A percentile compares a stretch with the other conserved stretches of the same genome.
Evolutionary conservation across 1,140 invertebrate species (phyloP).

Genomic region (Thaumetopoea pityocampa): DNA sequence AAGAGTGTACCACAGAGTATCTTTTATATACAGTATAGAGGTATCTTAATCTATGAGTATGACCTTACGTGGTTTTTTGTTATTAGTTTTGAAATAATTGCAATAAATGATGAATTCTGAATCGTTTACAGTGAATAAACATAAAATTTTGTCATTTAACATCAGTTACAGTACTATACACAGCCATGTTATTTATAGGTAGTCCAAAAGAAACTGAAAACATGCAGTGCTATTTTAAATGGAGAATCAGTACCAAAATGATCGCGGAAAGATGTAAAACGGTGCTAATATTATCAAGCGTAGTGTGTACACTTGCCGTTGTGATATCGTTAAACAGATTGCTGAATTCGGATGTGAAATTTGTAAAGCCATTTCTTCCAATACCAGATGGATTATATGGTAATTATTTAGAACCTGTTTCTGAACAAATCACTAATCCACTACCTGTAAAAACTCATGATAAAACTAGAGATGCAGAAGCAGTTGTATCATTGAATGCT

Average conservation of each 20-base stretch:
- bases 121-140: slow-evolving; percentile 31
- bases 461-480: slow-evolving; percentile 80
- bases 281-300: slow-evolving; percentile 58
- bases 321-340: slow-evolving; percentile 60
- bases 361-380: slow-evolving; percentile 59
- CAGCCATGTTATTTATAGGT: slow-evolving; percentile 60
- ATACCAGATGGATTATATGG: slow-evolving; percentile 62
- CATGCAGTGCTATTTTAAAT: slow-evolving; percentile 45
- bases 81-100: slow-evolving; percentile 56
- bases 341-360: slow-evolving; percentile 52
- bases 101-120: slow-evolving; percentile 58
- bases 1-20: too few relatives aligned
- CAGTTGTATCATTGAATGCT: slow-evolving; percentile 87
- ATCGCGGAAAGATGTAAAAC: slow-evolving; percentile 60
- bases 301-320: slow-evolving; percentile 57
- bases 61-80: slow-evolving; percentile 62
- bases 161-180: slow-evolving; percentile 24
- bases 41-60: slow-evolving; percentile 25
- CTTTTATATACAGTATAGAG: too few relatives aligned
- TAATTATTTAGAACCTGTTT: slow-evolving; percentile 50
- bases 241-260: slow-evolving; percentile 48
- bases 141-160: slow-evolving; percentile 37
- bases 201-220: slow-evolving; percentile 36
- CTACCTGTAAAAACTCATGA: slow-evolving; percentile 30
- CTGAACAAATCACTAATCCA: slow-evolving; percentile 32